phyloP scores from a whole-genome alignment of 2,113 vertebrate genomes.

The Hemicordylus capensis region DNA sequence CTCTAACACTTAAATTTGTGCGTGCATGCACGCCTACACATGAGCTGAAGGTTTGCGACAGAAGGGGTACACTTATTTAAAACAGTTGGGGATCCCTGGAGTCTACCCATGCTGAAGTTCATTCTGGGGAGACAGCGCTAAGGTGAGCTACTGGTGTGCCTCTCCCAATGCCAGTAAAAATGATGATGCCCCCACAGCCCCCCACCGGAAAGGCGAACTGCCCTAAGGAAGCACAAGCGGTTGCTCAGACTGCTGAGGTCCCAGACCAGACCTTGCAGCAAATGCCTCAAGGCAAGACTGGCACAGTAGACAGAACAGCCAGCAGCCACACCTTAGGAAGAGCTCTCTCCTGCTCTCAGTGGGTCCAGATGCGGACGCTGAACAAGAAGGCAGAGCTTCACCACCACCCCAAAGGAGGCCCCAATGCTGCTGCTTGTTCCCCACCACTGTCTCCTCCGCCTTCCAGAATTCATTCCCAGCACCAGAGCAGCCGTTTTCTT shows the following conservation, averaged over 20 bases:
- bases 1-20: too few species aligned
- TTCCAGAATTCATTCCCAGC: neutral
- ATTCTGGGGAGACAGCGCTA: neutral
- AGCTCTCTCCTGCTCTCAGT: too few species aligned
- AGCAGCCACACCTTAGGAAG: neutral
- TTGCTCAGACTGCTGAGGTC: too few species aligned
- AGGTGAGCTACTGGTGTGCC: neutral
- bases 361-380: neutral
- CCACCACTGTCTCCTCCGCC: neutral
- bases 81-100: too few species aligned
- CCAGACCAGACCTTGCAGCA: neutral
- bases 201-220: too few species aligned
- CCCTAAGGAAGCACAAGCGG: neutral
- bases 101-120: neutral
- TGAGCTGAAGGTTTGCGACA: too few species aligned
- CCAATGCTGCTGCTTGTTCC: neutral
- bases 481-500: neutral
- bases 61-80: too few species aligned
- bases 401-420: too few species aligned
- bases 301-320: neutral
- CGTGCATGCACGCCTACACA: too few species aligned
- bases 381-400: too few species aligned
- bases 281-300: neutral
- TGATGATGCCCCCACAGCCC: too few species aligned
- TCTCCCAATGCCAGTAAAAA: too few species aligned